Conservation (phyloP, 2,888 invertebrate species). For the Cantharis nigra region DNA sequence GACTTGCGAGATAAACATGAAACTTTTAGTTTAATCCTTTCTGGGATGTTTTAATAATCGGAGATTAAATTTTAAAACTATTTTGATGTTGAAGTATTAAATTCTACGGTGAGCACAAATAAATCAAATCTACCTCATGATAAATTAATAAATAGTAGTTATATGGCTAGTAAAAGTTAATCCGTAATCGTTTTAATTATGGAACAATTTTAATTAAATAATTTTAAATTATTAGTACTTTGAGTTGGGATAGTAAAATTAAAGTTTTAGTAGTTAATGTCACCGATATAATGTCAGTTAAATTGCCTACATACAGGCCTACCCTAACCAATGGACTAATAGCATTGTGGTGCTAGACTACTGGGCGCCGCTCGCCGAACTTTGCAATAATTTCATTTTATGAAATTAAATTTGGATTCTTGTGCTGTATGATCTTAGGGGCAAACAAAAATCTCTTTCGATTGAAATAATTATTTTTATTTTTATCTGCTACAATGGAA, state of each 20-base stretch:
- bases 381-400: too few species aligned
- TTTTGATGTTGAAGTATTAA: not conserved
- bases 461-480: too few species aligned
- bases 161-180: not conserved
- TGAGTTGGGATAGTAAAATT: not conserved
- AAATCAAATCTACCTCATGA: not conserved
- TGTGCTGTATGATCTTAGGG: too few species aligned
- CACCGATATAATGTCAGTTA: not conserved
- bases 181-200: not conserved
- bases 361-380: too few species aligned
- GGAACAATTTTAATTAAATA: not conserved
- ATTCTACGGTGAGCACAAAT: not conserved
- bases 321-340: too few species aligned
- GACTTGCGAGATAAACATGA: not conserved
- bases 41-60: not conserved
- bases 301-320: not conserved
- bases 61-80: not conserved
- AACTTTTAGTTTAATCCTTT: not conserved
- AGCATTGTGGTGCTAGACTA: too few species aligned
- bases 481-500: too few species aligned
- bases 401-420: too few species aligned
- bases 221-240: not conserved
- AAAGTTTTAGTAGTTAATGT: not conserved
- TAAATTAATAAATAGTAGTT: not conserved
- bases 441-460: too few species aligned